These are phyloP conservation scores for Rhadinocentrus ornatus DNA, from an alignment of 2,797 vertebrate genomes.

Conservation along the genomic window DNA sequence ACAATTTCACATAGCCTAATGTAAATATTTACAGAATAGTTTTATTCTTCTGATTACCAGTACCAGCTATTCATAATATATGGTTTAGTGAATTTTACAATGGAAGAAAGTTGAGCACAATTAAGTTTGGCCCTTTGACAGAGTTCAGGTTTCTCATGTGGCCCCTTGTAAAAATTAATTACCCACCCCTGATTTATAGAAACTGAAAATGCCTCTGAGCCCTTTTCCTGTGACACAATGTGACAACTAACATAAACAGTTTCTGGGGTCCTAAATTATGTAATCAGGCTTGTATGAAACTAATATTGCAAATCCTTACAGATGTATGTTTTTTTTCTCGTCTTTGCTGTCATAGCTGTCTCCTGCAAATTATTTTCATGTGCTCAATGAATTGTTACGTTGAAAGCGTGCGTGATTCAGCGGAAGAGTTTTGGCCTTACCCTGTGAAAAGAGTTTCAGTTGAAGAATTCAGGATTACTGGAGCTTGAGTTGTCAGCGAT, in stretches of 20 bases:
- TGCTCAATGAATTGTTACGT: neutral
- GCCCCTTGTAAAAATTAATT: no score
- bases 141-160: no score
- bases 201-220: neutral
- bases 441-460: neutral
- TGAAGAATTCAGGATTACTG: slow-evolving; percentile 1
- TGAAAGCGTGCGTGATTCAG: neutral
- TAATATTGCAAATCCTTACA: neutral
- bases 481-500: slow-evolving; percentile 13
- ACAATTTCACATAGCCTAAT: no score
- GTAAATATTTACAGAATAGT: no score
- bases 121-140: no score
- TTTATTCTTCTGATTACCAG: no score
- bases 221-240: neutral
- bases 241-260: neutral
- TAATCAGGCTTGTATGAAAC: slow-evolving; percentile 6
- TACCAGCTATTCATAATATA: no score
- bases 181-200: no score
- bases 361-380: neutral
- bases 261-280: slow-evolving; percentile 24
- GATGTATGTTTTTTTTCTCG: neutral
- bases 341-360: neutral
- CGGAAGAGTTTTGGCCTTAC: neutral
- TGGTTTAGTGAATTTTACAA: no score
- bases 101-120: no score